These are phyloP conservation scores for Sipunculus nudus DNA, from an alignment of 2,888 invertebrate species.

Conservation along the genomic window DNA sequence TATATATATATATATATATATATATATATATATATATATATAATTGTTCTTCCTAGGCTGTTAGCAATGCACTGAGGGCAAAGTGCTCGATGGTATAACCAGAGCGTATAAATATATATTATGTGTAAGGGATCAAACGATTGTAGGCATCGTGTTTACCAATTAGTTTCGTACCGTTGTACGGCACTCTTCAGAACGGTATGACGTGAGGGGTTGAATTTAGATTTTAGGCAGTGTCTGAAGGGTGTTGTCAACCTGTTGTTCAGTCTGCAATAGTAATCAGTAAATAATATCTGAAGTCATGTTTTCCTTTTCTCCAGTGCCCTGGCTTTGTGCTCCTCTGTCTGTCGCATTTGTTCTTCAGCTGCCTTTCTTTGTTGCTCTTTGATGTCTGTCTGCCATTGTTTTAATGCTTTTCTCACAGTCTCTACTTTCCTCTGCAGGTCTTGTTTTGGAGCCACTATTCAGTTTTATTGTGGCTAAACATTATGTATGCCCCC, in stretches of 20 bases:
- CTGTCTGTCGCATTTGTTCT: background rate
- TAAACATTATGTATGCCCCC: conserved; percentile 12
- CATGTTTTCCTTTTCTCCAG: background rate
- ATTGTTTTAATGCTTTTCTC: too few relatives aligned
- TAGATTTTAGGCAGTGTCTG: background rate
- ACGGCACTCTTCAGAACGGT: background rate
- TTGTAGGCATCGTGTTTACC: background rate
- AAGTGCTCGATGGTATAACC: too few relatives aligned
- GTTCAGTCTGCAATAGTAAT: background rate
- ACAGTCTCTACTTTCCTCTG: too few relatives aligned
- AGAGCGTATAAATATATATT: too few relatives aligned
- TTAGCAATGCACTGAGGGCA: too few relatives aligned
- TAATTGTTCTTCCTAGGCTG: too few relatives aligned
- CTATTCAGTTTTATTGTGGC: conserved; percentile 3
- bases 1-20: too few relatives aligned
- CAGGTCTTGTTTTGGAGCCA: conserved; percentile 3
- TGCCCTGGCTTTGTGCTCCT: background rate
- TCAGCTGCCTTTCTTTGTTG: background rate
- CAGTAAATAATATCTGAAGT: background rate
- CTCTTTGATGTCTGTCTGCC: too few relatives aligned
- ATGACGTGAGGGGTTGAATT: too few relatives aligned
- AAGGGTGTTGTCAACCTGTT: background rate
- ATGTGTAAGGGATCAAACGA: too few relatives aligned
- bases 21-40: too few relatives aligned
- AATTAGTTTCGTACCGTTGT: background rate